These are phyloP conservation scores for Elysia crispata DNA, from an alignment of 2,888 invertebrate genomes.

Conservation along the genomic window DNA sequence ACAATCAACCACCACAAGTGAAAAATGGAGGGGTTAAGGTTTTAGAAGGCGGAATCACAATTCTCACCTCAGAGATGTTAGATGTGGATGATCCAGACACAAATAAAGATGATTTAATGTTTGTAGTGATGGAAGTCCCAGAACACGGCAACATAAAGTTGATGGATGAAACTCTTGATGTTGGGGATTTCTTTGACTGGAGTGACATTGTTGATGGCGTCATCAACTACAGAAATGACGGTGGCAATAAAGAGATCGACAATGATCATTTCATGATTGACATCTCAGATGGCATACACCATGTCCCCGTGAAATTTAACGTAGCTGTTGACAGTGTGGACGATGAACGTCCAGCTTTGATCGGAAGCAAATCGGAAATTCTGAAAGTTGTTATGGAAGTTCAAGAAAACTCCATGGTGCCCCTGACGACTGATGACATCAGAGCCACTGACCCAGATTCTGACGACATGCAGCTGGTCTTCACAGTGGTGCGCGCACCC, in stretches of 20 bases:
- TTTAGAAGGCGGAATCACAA: constrained; percentile 68
- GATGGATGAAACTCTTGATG: constrained; percentile 58
- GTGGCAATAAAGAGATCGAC: constrained; percentile 62
- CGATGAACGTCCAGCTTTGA: constrained; percentile 69
- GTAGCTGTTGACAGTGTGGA: constrained; percentile 70
- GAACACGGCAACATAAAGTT: constrained; percentile 69
- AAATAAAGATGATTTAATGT: constrained; percentile 54
- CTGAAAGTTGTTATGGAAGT: constrained; percentile 66
- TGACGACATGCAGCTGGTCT: constrained; percentile 68
- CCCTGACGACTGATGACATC: constrained; percentile 63
- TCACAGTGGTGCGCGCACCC: constrained; percentile 67
- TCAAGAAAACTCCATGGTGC: constrained; percentile 64
- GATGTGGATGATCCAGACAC: constrained; percentile 75
- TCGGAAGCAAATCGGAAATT: constrained; percentile 60
- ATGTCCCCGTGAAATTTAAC: constrained; percentile 70
- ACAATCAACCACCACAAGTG: constrained; percentile 75
- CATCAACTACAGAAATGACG: constrained; percentile 71
- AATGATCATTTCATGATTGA: constrained; percentile 73
- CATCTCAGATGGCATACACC: constrained; percentile 76
- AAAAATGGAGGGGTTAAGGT: constrained; percentile 70
- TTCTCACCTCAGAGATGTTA: constrained; percentile 68
- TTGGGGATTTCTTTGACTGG: constrained; percentile 70
- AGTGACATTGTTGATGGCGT: constrained; percentile 67
- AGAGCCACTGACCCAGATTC: constrained; percentile 71
- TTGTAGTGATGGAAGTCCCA: constrained; percentile 64